Percentiles rank a stretch among this genome's conserved stretches.
Conservation (phyloP, 2,888 invertebrate genomes). For the Uloborus plumipes region DNA sequence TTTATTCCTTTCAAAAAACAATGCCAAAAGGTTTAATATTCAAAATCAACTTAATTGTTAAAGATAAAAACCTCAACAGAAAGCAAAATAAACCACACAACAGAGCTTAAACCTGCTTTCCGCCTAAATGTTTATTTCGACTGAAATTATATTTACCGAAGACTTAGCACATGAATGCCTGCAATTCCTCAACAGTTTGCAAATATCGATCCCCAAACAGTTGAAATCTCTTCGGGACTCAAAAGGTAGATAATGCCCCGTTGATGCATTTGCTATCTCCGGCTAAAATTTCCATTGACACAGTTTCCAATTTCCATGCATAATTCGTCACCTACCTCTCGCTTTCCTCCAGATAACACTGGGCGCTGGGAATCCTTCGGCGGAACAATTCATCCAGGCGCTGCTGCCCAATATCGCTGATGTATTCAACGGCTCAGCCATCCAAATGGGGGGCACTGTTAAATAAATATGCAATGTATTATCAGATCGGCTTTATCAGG, state of each 20-base stretch:
- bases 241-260: neutral
- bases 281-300: slow-evolving; percentile 15
- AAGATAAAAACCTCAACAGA: too few relatives aligned
- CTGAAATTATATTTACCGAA: too few relatives aligned
- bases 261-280: neutral
- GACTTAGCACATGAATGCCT: too few relatives aligned
- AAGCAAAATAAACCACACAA: too few relatives aligned
- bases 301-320: slow-evolving; percentile 24
- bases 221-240: slow-evolving; percentile 1
- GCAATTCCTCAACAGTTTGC: too few relatives aligned
- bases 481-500: neutral
- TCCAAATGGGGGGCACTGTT: slow-evolving; percentile 94
- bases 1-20: too few relatives aligned
- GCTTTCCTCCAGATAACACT: slow-evolving; percentile 65
- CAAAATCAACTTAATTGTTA: too few relatives aligned
- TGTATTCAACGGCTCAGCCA: slow-evolving; percentile 93
- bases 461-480: slow-evolving; percentile 7
- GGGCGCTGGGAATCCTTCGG: slow-evolving; percentile 66
- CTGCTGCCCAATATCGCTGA: slow-evolving; percentile 95
- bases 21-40: too few relatives aligned
- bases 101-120: too few relatives aligned
- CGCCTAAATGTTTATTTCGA: too few relatives aligned
- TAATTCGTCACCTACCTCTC: slow-evolving; percentile 46
- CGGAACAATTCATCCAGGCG: slow-evolving; percentile 77
- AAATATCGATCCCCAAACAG: neutral